These are phyloP conservation scores for Anomalospiza imberbis DNA, from an alignment of 2,797 vertebrate species.

Conservation along the genomic window DNA sequence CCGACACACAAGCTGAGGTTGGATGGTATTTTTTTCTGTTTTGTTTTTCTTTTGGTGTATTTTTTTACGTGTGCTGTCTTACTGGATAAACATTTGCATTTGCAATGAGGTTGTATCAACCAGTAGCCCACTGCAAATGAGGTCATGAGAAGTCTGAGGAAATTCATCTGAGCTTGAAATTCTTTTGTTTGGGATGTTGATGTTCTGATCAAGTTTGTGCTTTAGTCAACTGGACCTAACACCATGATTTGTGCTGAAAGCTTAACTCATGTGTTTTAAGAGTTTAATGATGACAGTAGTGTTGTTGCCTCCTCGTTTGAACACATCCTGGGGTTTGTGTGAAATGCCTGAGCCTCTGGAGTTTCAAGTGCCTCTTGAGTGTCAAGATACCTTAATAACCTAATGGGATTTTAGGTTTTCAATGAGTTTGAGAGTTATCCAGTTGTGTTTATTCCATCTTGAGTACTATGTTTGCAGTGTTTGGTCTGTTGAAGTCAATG, in stretches of 20 bases:
- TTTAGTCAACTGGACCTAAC: neutral
- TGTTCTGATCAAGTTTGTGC: conserved; percentile 13
- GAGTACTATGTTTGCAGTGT: neutral
- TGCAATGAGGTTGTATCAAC: neutral
- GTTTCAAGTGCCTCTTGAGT: conserved; percentile 8
- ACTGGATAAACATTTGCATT: neutral
- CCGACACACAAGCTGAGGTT: neutral
- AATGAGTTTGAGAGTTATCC: neutral
- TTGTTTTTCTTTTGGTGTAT: neutral
- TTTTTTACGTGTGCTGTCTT: neutral
- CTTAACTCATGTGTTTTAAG: neutral
- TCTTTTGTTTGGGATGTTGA: conserved; percentile 19
- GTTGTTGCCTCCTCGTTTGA: neutral
- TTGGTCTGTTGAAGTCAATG: neutral
- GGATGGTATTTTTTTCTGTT: neutral
- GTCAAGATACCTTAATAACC: conserved; percentile 3
- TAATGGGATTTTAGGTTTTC: conserved; percentile 35
- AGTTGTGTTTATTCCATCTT: conserved; percentile 18
- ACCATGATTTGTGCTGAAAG: neutral
- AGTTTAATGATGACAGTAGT: neutral
- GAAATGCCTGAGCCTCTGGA: neutral
- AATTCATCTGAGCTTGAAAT: neutral
- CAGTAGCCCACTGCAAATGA: neutral
- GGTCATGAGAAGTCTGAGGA: neutral
- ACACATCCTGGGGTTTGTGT: neutral